Percentiles rank a stretch among this genome's conserved stretches.
phyloP scores from a whole-genome alignment of 2,113 vertebrate genomes.

The Campylomormyrus numenius region DNA sequence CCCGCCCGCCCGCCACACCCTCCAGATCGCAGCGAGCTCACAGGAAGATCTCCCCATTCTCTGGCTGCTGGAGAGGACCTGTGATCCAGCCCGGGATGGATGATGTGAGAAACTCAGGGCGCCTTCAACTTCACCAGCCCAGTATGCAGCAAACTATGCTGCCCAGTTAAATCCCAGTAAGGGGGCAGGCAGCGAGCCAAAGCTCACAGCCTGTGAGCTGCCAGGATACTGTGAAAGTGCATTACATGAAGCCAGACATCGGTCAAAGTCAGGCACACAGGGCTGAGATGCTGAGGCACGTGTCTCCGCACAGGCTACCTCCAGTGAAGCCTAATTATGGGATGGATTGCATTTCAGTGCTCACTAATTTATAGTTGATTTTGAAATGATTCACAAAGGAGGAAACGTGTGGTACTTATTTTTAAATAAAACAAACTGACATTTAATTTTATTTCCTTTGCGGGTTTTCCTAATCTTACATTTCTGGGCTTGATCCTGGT shows the following conservation, averaged over 20 bases:
- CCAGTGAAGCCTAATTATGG: background rate
- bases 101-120: background rate
- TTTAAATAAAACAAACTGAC: background rate
- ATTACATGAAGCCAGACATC: background rate
- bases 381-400: background rate
- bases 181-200: background rate
- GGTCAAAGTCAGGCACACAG: constrained; percentile 2
- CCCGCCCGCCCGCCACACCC: background rate
- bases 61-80: background rate
- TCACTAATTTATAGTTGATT: background rate
- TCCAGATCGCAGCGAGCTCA: background rate
- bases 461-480: background rate
- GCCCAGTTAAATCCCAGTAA: background rate
- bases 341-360: background rate
- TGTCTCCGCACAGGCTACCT: background rate
- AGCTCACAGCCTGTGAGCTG: background rate
- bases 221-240: background rate
- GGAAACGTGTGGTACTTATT: background rate
- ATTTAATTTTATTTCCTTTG: background rate
- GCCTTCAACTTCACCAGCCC: background rate
- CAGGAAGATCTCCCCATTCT: background rate
- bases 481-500: background rate
- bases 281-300: background rate
- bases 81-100: background rate
- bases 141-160: background rate